Evolutionary conservation across 37 sponge, comb jelly and placozoan species (phyloP), one percentile per base, ranked within the genome.

Genomic region (Oscarella lobularis): DNA sequence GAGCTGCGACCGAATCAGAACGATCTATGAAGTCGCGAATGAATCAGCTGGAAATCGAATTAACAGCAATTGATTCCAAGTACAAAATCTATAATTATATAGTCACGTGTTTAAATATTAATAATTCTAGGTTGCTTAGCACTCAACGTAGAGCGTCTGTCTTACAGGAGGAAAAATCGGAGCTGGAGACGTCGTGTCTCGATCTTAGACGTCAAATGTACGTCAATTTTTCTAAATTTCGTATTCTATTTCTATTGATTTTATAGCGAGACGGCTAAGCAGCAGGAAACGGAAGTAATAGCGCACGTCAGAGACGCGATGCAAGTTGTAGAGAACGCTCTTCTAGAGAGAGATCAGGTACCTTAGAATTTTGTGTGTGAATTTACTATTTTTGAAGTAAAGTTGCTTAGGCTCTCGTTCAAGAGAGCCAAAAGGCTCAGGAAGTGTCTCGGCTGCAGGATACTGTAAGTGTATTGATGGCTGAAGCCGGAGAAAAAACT

Each of bases 291-390:
- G 2, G 88, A 85, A 37, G 88, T 83, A 33, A 71, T 87, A 0
- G n/a, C 2, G 34, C 92, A 90, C 67, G 88, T 94, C 14, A 87
- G 86, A 78, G 95, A 94, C 67, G 89, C 90, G 66, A 85, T 90
- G 67, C 76, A 94, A 60, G 74, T 94, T 74, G 89, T 85, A 31
- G 92, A 94, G 79, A 82, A 36, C 67, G 85, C 92, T 35, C 37
- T 94, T 29, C 1, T 90, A 73, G 95, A 94, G 83, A 94, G 88
- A 77, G 89, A 90, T 1, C 88, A 90, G 82, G 89, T 87, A 31
- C 1, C 27, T 14, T 9, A 31, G 1, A 27, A 14, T 36, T 30
- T 75, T 75, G n/a, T 2, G 2, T 3, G 20, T 73, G 30, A 27
- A 48, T 48, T 20, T 70, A 29, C 36, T 14, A 35, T 35, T 35